Evolutionary conservation across 2,888 invertebrate species (phyloP), one percentile per base, ranked within the genome.

Genomic region (Terebella lapidaria): DNA sequence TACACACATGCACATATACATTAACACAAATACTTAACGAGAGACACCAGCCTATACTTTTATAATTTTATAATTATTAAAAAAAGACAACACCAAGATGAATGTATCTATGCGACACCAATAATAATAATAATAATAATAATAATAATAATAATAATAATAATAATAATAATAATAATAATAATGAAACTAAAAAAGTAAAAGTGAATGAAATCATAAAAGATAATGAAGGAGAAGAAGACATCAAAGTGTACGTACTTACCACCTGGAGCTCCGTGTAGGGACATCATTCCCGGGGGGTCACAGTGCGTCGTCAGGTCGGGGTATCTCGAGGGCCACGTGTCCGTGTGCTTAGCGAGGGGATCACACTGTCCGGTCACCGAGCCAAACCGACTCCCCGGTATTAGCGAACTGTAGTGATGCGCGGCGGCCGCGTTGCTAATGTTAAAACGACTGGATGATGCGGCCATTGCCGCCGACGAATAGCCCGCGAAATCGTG

Each of bases 391-490:
- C 62, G 54, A 27, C 60, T 45, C 15, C 55, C 60, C 61, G 26
- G 63, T 60, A 22, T 62, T 58, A 83, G 60, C 82, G 52, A 64
- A 59, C 58, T 61, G 63, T 26, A 57, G 53, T 53, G 70, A 10
- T 24, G 25, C 25, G 53, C 53, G 49, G 18, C 49, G 49, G 18
- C 49, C 5, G 49, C 49, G n/a, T n/a, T n/a, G n/a, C n/a, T n/a
- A 5, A 5, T 5, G 49, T 20, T 49, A 22, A 49, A 49, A 5
- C 49, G 49, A 20, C 49, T 22, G 26, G 24, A 5, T 10, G 53
- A 5, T 5, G 53, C 53, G 25, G 10, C 10, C 25, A 20, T 20
- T 4, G 53, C 53, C 25, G 22, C 25, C 25, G 55, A 55, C 4
- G 20, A 5, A 35, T 55, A 55, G 10, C 15, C 5, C 35, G 20